phyloP scores from a whole-genome alignment of 2,113 vertebrate genomes.

The Atlantisia rogersi region DNA sequence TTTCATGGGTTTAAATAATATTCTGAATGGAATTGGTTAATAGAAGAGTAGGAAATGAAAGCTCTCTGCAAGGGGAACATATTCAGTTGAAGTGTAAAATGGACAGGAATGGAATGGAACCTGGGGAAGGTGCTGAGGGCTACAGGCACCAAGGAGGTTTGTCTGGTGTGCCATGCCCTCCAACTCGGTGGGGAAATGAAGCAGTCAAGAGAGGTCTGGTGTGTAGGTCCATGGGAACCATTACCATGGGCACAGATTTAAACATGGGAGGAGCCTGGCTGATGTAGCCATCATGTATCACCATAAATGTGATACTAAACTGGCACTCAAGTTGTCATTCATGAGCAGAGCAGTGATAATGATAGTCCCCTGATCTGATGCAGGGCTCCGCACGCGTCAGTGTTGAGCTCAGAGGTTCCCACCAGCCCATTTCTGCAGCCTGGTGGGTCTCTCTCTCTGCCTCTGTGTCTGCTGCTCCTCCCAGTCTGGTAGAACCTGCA shows the following conservation, averaged over 20 bases:
- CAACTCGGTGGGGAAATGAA: background rate
- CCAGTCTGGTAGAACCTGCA: background rate
- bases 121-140: background rate
- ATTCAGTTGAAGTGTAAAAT: background rate
- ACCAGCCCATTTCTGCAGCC: background rate
- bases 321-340: background rate
- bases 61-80: background rate
- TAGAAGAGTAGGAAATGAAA: background rate
- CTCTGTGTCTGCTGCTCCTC: background rate
- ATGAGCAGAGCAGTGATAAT: background rate
- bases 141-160: fast-evolving
- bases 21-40: background rate
- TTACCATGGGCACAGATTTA: background rate
- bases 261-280: background rate
- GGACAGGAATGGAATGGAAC: background rate
- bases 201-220: background rate
- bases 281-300: no score
- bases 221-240: background rate
- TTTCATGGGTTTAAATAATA: background rate
- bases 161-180: background rate
- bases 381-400: fast-evolving
- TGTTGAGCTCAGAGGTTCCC: background rate
- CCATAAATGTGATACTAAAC: background rate
- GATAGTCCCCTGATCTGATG: background rate
- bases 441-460: background rate